These are phyloP conservation scores for Muscicapa striata DNA, from an alignment of 2,797 vertebrate species.

Conservation along the genomic window DNA sequence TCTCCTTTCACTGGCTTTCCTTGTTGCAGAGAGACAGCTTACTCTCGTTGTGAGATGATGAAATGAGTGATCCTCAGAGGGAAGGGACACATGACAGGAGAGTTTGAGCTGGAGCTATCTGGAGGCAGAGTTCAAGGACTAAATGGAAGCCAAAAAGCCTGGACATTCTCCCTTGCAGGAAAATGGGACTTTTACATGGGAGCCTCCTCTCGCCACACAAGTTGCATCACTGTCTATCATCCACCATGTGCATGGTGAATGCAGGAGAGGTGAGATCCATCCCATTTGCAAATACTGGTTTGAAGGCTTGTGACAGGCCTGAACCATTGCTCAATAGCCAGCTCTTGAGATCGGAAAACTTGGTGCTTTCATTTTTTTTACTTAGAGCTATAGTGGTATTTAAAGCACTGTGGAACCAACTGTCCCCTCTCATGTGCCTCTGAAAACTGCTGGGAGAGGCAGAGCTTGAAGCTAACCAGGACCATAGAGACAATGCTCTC, in stretches of 20 bases:
- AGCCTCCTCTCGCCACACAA: neutral
- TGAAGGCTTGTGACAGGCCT: neutral
- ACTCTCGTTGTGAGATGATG: neutral
- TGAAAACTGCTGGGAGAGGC: neutral
- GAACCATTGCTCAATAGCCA: neutral
- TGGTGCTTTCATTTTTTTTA: neutral
- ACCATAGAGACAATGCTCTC: neutral
- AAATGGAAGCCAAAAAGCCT: neutral
- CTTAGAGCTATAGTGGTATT: neutral
- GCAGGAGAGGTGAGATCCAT: neutral
- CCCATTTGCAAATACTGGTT: neutral
- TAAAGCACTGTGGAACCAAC: neutral
- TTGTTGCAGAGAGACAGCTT: neutral
- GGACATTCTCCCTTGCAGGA: neutral
- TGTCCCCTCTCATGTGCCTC: neutral
- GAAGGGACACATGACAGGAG: neutral
- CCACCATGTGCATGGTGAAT: rapidly evolving
- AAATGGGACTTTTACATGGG: neutral
- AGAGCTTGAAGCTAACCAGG: neutral
- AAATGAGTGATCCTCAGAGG: neutral
- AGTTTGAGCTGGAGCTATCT: neutral
- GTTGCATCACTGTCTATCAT: neutral
- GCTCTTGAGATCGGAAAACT: neutral
- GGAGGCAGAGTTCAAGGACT: neutral
- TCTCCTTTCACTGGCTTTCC: neutral